These are phyloP conservation scores for Anoplopoma fimbria DNA, from an alignment of 2,113 vertebrate species.

Conservation along the genomic window DNA sequence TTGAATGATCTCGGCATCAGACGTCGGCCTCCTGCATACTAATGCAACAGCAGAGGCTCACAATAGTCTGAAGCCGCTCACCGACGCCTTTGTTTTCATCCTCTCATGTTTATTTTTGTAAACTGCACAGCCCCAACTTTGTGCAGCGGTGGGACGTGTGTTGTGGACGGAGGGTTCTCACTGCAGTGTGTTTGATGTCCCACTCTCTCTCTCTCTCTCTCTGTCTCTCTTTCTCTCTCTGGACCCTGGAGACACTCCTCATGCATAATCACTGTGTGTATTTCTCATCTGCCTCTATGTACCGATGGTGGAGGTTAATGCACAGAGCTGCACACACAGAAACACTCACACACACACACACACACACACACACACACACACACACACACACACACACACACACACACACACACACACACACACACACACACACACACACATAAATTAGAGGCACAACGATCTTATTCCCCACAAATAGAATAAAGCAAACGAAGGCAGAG, in stretches of 20 bases:
- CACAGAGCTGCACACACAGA: conserved; percentile 24
- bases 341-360: not conserved
- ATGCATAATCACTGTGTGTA: conserved; percentile 79
- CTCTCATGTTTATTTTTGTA: conserved; percentile 71
- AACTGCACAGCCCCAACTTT: conserved; percentile 59
- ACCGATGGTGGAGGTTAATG: conserved; percentile 68
- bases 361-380: not conserved
- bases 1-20: conserved; percentile 42
- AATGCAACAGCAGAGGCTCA: conserved; percentile 49
- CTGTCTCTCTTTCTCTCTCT: conserved; percentile 13
- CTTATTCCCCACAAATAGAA: conserved; percentile 32
- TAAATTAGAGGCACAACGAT: conserved; percentile 50
- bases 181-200: conserved; percentile 71
- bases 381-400: not conserved
- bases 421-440: not conserved
- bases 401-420: no score
- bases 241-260: conserved; percentile 77
- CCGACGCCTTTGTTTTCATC: conserved; percentile 16
- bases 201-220: conserved; percentile 29
- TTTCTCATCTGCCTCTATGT: conserved; percentile 76
- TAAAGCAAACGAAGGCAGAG: conserved; percentile 34
- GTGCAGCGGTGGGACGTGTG: conserved; percentile 52
- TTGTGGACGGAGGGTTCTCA: conserved; percentile 71
- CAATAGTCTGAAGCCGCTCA: conserved; percentile 41
- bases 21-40: conserved; percentile 50